phyloP scores from a whole-genome alignment of 2,113 vertebrate genomes.

The Etheostoma spectabile region DNA sequence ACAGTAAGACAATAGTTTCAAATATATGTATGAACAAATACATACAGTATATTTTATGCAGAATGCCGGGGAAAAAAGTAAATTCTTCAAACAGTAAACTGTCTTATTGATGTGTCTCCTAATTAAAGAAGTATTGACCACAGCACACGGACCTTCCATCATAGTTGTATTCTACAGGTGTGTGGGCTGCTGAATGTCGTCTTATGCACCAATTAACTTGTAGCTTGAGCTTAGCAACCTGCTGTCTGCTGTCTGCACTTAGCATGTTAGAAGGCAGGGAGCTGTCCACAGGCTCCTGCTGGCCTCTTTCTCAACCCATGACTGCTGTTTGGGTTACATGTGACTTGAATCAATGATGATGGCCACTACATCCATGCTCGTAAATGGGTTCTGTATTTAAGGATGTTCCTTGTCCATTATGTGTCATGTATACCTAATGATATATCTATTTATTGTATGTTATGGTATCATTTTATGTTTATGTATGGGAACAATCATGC shows the following conservation, averaged over 20 bases:
- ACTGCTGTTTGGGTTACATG: background rate
- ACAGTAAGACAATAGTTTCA: background rate
- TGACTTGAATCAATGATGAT: slow-evolving; percentile 2
- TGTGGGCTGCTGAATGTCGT: slow-evolving; percentile 5
- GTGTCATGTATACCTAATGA: background rate
- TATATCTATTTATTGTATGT: background rate
- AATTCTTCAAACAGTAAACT: background rate
- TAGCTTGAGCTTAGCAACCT: slow-evolving; percentile 15
- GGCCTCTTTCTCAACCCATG: background rate
- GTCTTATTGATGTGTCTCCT: background rate
- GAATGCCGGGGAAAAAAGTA: background rate
- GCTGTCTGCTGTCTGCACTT: slow-evolving; percentile 16
- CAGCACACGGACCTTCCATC: background rate
- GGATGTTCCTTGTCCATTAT: background rate
- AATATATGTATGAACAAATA: background rate
- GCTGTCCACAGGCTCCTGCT: background rate
- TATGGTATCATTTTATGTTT: background rate
- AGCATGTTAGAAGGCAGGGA: slow-evolving; percentile 3
- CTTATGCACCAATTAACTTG: slow-evolving; percentile 10
- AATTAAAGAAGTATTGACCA: background rate
- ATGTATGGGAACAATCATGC: background rate
- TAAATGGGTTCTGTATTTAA: background rate
- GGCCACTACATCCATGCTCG: background rate
- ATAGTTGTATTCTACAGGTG: background rate
- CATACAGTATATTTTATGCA: no score